These are phyloP conservation scores for Pocota personata DNA, from an alignment of 2,888 invertebrate genomes.

Conservation along the genomic window DNA sequence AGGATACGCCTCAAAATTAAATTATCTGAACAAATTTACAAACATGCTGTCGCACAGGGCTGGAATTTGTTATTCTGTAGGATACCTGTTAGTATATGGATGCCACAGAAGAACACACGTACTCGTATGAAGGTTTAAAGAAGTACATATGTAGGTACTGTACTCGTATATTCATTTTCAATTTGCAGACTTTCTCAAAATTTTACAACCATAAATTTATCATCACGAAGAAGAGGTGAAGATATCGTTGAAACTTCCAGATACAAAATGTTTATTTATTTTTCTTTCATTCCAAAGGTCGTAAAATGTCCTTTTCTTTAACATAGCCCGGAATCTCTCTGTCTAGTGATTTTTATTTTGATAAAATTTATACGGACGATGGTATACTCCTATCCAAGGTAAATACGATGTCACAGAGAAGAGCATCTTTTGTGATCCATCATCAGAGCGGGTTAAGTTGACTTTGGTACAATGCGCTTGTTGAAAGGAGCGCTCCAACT, in stretches of 20 bases:
- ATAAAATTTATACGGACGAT: slow-evolving; percentile 12
- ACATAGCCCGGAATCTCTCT: background rate
- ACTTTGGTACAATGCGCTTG: background rate
- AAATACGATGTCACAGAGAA: background rate
- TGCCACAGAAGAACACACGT: background rate
- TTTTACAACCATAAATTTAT: slow-evolving; percentile 37
- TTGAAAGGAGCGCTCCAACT: background rate
- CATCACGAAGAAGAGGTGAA: slow-evolving; percentile 11
- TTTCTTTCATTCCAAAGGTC: slow-evolving; percentile 17
- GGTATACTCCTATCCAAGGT: background rate
- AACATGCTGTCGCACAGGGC: background rate
- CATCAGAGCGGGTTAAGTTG: slow-evolving; percentile 2
- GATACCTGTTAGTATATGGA: slow-evolving; percentile 4
- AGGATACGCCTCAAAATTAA: slow-evolving; percentile 15
- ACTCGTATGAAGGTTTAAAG: background rate
- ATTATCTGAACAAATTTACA: slow-evolving; percentile 38
- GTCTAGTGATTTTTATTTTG: slow-evolving; percentile 40
- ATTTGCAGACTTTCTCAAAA: slow-evolving; percentile 19
- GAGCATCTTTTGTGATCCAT: slow-evolving; percentile 26
- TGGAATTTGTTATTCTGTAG: slow-evolving; percentile 22
- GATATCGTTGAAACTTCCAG: slow-evolving; percentile 24
- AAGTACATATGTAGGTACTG: background rate
- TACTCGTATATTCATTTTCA: slow-evolving; percentile 6
- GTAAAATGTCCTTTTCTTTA: slow-evolving; percentile 44
- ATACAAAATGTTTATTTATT: slow-evolving; percentile 31